phyloP scores from a whole-genome alignment of 1,140 invertebrate genomes.

The Aricia agestis region DNA sequence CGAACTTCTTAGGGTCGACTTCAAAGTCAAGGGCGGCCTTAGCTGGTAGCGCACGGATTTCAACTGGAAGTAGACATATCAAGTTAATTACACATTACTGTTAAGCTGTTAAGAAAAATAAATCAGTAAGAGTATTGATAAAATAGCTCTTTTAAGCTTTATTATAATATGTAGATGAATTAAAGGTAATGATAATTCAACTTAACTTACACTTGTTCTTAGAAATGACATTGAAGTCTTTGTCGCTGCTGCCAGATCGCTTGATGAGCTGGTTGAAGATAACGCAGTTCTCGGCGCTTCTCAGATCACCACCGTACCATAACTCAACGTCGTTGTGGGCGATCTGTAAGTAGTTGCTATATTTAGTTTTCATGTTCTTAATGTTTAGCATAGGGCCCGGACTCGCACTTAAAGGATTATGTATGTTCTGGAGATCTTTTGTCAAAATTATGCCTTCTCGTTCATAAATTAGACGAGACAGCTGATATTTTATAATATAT shows the following conservation, averaged over 20 bases:
- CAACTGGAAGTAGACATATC: conserved; percentile 49
- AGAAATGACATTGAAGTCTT: conserved; percentile 56
- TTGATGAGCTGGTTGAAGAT: conserved; percentile 69
- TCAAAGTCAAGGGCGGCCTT: conserved; percentile 72
- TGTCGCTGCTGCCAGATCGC: conserved; percentile 43
- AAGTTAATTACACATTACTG: too few relatives aligned
- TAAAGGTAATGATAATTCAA: conserved; percentile 6
- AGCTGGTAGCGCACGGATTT: conserved; percentile 75
- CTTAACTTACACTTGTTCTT: conserved; percentile 66
- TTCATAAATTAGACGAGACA: too few relatives aligned
- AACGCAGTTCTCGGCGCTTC: conserved; percentile 76
- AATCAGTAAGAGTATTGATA: not conserved
- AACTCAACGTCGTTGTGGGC: conserved; percentile 76
- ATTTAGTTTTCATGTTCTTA: not conserved
- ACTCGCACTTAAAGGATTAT: too few relatives aligned
- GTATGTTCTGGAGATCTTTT: too few relatives aligned
- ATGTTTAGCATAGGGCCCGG: too few relatives aligned
- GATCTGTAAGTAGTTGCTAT: conserved; percentile 39
- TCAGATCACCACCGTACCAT: conserved; percentile 79
- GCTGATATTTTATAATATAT: too few relatives aligned
- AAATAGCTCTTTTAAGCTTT: not conserved
- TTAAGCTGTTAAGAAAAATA: too few relatives aligned
- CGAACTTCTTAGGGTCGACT: conserved; percentile 72
- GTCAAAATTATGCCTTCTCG: too few relatives aligned
- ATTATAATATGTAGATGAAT: too few relatives aligned